Percentiles rank a stretch among this genome's conserved stretches.
Evolutionary conservation across 23 tunicate species (phyloP).

Genomic region (Ascidia mentula): DNA sequence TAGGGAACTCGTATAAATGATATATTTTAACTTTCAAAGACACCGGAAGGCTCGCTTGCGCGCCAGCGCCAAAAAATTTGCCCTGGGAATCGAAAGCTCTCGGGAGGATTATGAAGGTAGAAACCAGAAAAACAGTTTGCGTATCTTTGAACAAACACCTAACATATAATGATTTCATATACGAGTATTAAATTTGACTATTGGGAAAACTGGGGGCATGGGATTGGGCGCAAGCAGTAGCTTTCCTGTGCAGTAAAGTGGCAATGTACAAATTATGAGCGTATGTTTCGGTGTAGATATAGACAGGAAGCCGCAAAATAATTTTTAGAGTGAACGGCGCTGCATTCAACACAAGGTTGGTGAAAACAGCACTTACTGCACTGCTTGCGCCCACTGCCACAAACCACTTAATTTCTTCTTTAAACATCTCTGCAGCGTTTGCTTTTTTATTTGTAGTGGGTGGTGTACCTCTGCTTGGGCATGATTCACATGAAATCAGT

Average conservation of each 20-base stretch:
- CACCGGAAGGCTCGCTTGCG: slow-evolving; percentile 1
- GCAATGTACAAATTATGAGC: neutral
- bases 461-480: neutral
- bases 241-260: neutral
- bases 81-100: neutral
- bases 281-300: neutral
- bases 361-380: neutral
- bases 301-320: neutral
- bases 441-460: neutral
- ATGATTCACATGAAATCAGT: neutral
- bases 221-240: slow-evolving; percentile 6
- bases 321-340: neutral
- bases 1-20: neutral
- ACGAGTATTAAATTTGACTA: too few relatives aligned
- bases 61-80: slow-evolving; percentile 9
- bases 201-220: too few relatives aligned
- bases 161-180: too few relatives aligned
- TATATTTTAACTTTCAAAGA: neutral
- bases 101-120: neutral
- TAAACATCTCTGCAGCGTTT: neutral
- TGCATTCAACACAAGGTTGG: neutral
- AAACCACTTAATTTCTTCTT: neutral
- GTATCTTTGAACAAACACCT: too few relatives aligned
- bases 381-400: slow-evolving; percentile 2
- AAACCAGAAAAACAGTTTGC: neutral